A percentile compares a stretch with the other conserved stretches of the same genome.
Conservation (phyloP, 2,113 vertebrate genomes). For the Coryphaenoides rupestris region DNA sequence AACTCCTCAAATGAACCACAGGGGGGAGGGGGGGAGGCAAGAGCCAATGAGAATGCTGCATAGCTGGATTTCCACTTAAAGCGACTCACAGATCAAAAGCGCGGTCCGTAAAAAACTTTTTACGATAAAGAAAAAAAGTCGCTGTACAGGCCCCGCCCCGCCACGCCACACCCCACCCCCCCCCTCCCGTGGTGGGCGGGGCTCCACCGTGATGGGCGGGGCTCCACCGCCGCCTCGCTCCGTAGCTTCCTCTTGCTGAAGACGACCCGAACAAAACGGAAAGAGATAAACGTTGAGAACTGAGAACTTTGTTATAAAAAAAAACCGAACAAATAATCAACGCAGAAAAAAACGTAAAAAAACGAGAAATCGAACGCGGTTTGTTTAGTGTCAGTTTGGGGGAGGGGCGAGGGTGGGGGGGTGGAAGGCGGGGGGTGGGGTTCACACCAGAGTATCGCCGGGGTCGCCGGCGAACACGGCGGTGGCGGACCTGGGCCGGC, state of each 20-base stretch:
- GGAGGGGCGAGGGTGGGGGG: too few species aligned
- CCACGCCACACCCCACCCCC: too few species aligned
- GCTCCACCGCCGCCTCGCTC: neutral
- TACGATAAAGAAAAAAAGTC: too few species aligned
- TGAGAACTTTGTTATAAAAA: too few species aligned
- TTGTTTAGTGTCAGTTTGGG: slow-evolving; percentile 16
- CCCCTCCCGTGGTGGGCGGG: too few species aligned
- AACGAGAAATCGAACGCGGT: slow-evolving; percentile 20
- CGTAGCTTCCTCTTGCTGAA: slow-evolving; percentile 57
- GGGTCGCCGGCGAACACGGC: slow-evolving; percentile 83
- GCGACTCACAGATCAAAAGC: slow-evolving; percentile 79
- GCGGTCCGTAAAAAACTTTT: too few species aligned
- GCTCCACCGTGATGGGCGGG: neutral
- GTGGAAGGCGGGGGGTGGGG: slow-evolving; percentile 17
- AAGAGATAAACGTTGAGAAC: slow-evolving; percentile 8
- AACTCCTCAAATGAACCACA: slow-evolving; percentile 63
- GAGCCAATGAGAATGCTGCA: slow-evolving; percentile 93
- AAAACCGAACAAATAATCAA: too few species aligned
- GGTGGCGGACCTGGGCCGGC: slow-evolving; percentile 87
- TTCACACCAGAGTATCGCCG: slow-evolving; percentile 86
- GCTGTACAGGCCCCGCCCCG: too few species aligned
- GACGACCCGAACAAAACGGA: slow-evolving; percentile 26
- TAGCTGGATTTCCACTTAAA: slow-evolving; percentile 98
- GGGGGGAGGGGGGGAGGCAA: too few species aligned
- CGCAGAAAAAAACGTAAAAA: neutral